phyloP scores from a whole-genome alignment of 2,113 vertebrate species.

The Zosterops lateralis region DNA sequence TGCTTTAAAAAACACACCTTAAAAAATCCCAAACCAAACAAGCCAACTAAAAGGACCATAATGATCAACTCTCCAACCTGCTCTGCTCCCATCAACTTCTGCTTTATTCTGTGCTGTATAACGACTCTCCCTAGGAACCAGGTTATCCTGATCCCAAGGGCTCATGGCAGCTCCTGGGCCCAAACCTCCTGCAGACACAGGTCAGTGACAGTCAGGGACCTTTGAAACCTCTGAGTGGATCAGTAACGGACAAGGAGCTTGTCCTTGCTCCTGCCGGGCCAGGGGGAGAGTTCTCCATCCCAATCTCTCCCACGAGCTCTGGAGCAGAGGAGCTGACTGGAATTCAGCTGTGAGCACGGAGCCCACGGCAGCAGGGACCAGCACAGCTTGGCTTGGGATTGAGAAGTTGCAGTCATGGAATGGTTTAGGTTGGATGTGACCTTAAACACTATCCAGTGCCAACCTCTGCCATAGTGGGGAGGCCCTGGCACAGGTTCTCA shows the following conservation, averaged over 20 bases:
- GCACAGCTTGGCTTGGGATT: neutral
- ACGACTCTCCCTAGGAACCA: fast-evolving
- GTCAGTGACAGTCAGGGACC: fast-evolving
- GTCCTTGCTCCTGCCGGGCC: fast-evolving
- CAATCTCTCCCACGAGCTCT: fast-evolving
- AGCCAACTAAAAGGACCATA: fast-evolving
- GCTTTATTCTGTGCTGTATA: fast-evolving
- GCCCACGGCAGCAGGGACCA: neutral
- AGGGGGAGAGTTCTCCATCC: fast-evolving
- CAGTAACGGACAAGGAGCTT: fast-evolving
- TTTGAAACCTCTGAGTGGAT: neutral
- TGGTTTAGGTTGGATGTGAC: neutral
- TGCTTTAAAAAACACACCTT: neutral
- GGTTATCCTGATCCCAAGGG: neutral
- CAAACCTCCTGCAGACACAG: neutral
- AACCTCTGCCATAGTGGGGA: fast-evolving
- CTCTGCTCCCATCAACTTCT: neutral
- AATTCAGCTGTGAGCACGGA: neutral
- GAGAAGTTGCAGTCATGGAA: fast-evolving
- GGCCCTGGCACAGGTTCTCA: neutral
- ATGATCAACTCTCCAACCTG: fast-evolving
- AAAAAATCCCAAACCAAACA: neutral
- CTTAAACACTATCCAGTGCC: neutral
- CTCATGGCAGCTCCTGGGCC: neutral
- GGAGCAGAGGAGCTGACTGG: neutral